Evolutionary conservation across 2,888 invertebrate genomes (phyloP).

Genomic region (Cataglyphis livida): DNA sequence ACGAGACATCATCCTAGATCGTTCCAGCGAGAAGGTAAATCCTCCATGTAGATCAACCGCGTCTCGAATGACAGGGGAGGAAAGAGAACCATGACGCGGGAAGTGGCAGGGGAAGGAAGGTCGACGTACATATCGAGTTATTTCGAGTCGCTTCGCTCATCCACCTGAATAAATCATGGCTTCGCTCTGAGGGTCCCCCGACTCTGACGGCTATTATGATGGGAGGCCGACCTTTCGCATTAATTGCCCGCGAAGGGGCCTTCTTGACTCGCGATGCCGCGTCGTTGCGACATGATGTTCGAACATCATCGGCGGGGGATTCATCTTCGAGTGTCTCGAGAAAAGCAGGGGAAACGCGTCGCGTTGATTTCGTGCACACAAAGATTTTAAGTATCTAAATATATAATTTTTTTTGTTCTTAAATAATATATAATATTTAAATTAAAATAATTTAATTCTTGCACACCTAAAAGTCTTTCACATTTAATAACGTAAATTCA

Average conservation of each 20-base stretch:
- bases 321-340: slow-evolving; percentile 10
- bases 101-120: slow-evolving; percentile 38
- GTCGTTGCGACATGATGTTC: slow-evolving; percentile 54
- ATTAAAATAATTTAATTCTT: neutral
- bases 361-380: neutral
- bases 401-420: neutral
- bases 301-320: slow-evolving; percentile 8
- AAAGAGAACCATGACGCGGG: neutral
- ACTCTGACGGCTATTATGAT: slow-evolving; percentile 51
- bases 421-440: neutral
- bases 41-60: slow-evolving; percentile 47
- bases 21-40: slow-evolving; percentile 49
- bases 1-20: slow-evolving; percentile 69
- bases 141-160: slow-evolving; percentile 59
- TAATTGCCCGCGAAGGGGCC: slow-evolving; percentile 58
- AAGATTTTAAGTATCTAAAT: neutral
- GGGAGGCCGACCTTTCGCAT: slow-evolving; percentile 65
- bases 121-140: slow-evolving; percentile 54
- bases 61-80: slow-evolving; percentile 21
- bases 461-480: neutral
- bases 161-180: slow-evolving; percentile 63
- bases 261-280: slow-evolving; percentile 33
- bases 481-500: neutral
- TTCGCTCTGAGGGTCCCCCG: slow-evolving; percentile 37
- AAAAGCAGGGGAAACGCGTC: neutral